Base-by-base conservation (phyloP, 2,888 invertebrate genomes). In the Lasioglossum leucozonium region DNA sequence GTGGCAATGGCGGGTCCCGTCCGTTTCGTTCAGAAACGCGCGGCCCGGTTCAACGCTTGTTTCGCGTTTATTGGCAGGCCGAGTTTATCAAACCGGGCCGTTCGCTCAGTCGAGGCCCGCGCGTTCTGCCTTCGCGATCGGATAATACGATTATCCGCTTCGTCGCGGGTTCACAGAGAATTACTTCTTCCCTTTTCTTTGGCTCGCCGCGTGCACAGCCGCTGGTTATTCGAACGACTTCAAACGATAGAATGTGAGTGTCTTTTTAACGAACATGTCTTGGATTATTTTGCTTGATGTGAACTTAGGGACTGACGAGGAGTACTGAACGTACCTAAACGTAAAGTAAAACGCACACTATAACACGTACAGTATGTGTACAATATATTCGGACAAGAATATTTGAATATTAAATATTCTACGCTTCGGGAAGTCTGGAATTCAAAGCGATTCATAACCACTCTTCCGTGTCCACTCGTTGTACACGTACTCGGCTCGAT, bases 21-120 rank as follows among this genome's bases (percentile, higher is more conserved):
- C 88, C 88, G 88, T 90, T 90, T 90, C 87, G 84, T 90, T 88
- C 83, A 58, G 83, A 76, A 82, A 76, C 76, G 79, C 86, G 83
- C 86, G 83, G 77, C 77, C 26, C 73, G 78, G 78, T 73, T 82
- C 69, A 78, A 82, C 44, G 78, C 78, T 78, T 37, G 58, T 44
- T 42, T 16, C 40, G 78, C 79, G 84, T 87, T 87, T 11, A 85
- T 84, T 11, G 67, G 67, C 81, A 77, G 78, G 69, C 79, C 82
- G 84, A 87, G 86, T 89, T 90, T 88, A 88, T 90, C 83, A 86
- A 85, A 84, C 82, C 82, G 77, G 69, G 44, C 74, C 55, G n/a
- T 55, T n/a, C 55, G 72, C 51, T 75, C 30, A 47, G 42, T 77
- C 30, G 47, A 77, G 67, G 72, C 26, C n/a, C 72, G 55, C n/a